A percentile compares a stretch with the other conserved stretches of the same genome.
Evolutionary conservation across 2,888 invertebrate genomes (phyloP).

Genomic region (Dorcus parallelipipedus): DNA sequence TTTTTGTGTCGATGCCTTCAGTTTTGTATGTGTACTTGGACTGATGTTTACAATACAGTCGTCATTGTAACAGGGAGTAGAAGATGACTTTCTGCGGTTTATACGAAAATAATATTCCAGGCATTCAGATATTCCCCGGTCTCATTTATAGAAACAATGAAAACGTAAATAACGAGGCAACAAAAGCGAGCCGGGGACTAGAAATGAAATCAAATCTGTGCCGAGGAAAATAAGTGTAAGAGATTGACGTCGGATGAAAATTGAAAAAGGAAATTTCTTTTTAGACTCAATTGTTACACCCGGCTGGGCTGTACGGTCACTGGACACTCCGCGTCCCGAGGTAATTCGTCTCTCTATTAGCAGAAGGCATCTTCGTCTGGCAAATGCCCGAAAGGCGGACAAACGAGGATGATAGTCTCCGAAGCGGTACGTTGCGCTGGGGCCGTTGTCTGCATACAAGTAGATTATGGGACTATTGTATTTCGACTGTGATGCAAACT

Average conservation of each 20-base stretch:
- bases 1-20: too few species aligned
- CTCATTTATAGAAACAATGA: slow-evolving; percentile 48
- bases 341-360: slow-evolving; percentile 6
- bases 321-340: slow-evolving; percentile 28
- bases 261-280: slow-evolving; percentile 55
- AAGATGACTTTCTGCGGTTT: neutral
- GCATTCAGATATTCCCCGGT: slow-evolving; percentile 34
- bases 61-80: too few species aligned
- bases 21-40: too few species aligned
- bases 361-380: neutral
- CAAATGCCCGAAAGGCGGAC: neutral
- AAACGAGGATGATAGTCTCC: slow-evolving; percentile 1
- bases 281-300: slow-evolving; percentile 50
- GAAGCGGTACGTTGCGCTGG: slow-evolving; percentile 1
- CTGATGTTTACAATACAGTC: too few species aligned
- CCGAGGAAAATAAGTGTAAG: slow-evolving; percentile 51
- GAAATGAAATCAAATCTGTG: slow-evolving; percentile 51
- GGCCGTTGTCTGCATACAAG: slow-evolving; percentile 33
- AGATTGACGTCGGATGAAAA: slow-evolving; percentile 50
- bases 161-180: slow-evolving; percentile 46
- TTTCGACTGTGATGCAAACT: slow-evolving; percentile 37
- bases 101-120: slow-evolving; percentile 1
- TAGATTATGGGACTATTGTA: slow-evolving; percentile 41
- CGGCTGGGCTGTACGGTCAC: slow-evolving; percentile 42
- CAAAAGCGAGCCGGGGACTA: slow-evolving; percentile 37